Evolutionary conservation across 2,113 vertebrate species (phyloP).

Genomic region (Gymnarchus niloticus): DNA sequence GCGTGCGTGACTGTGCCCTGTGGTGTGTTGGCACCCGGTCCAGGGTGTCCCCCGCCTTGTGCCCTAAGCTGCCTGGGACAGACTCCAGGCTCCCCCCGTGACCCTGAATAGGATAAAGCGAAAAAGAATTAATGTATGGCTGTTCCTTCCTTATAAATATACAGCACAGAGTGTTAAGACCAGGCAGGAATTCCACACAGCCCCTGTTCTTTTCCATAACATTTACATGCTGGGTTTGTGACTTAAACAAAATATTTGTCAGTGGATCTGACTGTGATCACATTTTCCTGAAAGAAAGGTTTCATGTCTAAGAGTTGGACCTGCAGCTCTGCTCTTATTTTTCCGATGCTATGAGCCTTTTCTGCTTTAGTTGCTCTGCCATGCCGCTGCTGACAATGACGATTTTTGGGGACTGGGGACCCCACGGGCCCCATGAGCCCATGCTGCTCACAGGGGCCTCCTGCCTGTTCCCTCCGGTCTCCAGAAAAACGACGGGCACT

Average conservation of each 20-base stretch:
- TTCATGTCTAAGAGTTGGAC: too few species aligned
- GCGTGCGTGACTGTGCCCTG: too few species aligned
- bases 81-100: too few species aligned
- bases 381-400: neutral
- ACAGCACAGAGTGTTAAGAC: neutral
- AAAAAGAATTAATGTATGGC: too few species aligned
- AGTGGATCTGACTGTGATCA: neutral
- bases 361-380: neutral
- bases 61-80: too few species aligned
- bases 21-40: too few species aligned
- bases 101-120: too few species aligned
- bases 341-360: neutral
- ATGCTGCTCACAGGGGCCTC: neutral
- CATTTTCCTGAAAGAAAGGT: too few species aligned
- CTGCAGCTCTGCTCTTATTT: neutral
- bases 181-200: neutral
- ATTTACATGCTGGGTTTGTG: neutral
- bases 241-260: neutral
- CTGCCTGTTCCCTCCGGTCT: neutral
- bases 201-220: neutral
- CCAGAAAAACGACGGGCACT: slow-evolving; percentile 78
- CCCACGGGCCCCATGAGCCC: neutral
- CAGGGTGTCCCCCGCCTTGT: too few species aligned
- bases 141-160: neutral
- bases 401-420: neutral